phyloP scores from a whole-genome alignment of 2,888 invertebrate species.

The Aphidoletes aphidimyza region DNA sequence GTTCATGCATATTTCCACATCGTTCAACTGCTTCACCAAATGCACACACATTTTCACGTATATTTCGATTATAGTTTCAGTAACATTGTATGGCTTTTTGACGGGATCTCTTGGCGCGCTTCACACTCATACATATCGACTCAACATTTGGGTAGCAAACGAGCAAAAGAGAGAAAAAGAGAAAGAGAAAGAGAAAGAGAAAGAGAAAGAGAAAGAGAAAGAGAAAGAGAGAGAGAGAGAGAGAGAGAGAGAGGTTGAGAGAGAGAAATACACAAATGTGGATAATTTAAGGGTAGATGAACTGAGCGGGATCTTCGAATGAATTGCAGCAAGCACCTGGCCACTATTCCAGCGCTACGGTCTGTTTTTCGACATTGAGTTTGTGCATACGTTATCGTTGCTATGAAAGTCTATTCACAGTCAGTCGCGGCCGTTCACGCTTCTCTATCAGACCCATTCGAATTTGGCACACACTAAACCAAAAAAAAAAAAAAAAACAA shows the following conservation, averaged over 20 bases:
- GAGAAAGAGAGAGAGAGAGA: too few relatives aligned
- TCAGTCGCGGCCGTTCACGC: not conserved
- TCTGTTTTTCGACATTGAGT: not conserved
- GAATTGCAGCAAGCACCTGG: conserved; percentile 47
- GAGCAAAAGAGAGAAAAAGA: too few relatives aligned
- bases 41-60: not conserved
- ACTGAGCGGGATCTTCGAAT: conserved; percentile 29
- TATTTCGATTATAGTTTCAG: not conserved
- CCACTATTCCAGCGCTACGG: not conserved
- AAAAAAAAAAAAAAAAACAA: not conserved
- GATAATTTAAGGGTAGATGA: conserved; percentile 43
- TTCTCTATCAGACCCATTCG: not conserved
- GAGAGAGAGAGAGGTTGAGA: too few relatives aligned
- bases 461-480: not conserved
- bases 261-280: too few relatives aligned
- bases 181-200: too few relatives aligned
- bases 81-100: not conserved
- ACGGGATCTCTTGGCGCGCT: conserved; percentile 40
- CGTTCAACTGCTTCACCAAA: not conserved
- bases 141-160: not conserved
- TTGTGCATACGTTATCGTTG: not conserved
- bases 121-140: not conserved
- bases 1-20: not conserved
- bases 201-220: too few relatives aligned
- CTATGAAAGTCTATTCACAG: not conserved